Base-by-base conservation (phyloP, 2,797 vertebrate species). In the Melopsittacus undulatus region DNA sequence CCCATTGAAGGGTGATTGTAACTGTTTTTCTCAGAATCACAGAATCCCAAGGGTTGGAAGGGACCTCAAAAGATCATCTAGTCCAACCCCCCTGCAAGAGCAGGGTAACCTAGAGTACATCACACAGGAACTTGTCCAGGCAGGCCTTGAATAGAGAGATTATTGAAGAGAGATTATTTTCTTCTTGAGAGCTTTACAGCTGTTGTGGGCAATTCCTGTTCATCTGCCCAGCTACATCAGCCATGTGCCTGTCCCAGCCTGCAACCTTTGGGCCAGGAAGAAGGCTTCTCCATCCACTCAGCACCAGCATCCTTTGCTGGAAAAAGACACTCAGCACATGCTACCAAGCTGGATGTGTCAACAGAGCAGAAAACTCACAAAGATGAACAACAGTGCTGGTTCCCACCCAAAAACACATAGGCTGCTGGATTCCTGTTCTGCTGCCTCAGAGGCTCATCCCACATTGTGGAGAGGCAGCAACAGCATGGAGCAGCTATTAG, bases 301-400 rank as follows among this genome's bases (percentile, higher is more conserved):
- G 16, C 30, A 85, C 51, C 30, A 59, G 3, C 6, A 75, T 12
- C 11, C 6, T 59, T 57, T 5, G 3, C 38, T 73, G 32, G 36
- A 52, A 34, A 57, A 83, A 56, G 24, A 48, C n/a, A 56, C 5
- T 2, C 15, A 34, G 10, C 52, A 27, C 63, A 15, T 76, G 17
- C 49, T 72, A 27, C 17, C 30, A 59, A 82, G 21, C 49, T n/a
- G 18, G 34, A 54, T 0, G 0, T 23, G 26, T 13, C n/a, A 27
- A 54, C 4, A 29, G 32, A 84, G 54, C 62, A 90, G 83, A 72
- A 81, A 90, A 59, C 12, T 52, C 49, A 27, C 2, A 6, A 22
- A 57, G 27, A 0, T 80, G 46, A 56, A 24, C 38, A 75, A 16
- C 20, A 45, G 24, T 2, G 1, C 20, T 66, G 29, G 13, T 66